A percentile compares a stretch with the other conserved stretches of the same genome.
Conservation (phyloP, 2,888 invertebrate species). For the Glyphotaelius pellucidus region DNA sequence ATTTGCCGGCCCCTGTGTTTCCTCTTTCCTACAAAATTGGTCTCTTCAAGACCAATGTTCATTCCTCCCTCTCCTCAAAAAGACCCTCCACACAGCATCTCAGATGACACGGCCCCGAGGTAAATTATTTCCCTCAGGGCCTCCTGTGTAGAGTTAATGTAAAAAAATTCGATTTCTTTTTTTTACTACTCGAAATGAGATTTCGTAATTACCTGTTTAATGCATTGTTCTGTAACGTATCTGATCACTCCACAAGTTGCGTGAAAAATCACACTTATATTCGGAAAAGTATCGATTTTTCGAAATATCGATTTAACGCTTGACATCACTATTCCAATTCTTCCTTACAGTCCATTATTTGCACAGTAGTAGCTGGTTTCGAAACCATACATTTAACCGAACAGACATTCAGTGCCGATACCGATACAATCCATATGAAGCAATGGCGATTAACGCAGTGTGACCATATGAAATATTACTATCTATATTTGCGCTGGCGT, state of each 20-base stretch:
- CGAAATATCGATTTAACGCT: neutral
- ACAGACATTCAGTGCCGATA: neutral
- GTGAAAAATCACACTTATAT: neutral
- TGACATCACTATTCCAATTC: neutral
- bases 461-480: constrained; percentile 26
- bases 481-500: neutral
- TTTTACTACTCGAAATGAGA: too few relatives aligned
- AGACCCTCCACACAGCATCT: too few relatives aligned
- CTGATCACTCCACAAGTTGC: neutral
- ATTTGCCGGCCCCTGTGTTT: too few relatives aligned
- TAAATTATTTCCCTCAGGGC: too few relatives aligned
- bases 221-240: too few relatives aligned
- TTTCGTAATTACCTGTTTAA: too few relatives aligned
- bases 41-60: too few relatives aligned
- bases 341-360: neutral
- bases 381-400: neutral
- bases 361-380: neutral
- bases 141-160: too few relatives aligned
- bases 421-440: neutral
- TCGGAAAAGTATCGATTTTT: neutral
- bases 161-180: too few relatives aligned
- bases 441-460: constrained; percentile 20
- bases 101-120: too few relatives aligned
- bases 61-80: too few relatives aligned
- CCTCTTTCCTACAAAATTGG: too few relatives aligned